phyloP scores from a whole-genome alignment of 2,797 vertebrate species.

The Onychomys leucogaster region DNA sequence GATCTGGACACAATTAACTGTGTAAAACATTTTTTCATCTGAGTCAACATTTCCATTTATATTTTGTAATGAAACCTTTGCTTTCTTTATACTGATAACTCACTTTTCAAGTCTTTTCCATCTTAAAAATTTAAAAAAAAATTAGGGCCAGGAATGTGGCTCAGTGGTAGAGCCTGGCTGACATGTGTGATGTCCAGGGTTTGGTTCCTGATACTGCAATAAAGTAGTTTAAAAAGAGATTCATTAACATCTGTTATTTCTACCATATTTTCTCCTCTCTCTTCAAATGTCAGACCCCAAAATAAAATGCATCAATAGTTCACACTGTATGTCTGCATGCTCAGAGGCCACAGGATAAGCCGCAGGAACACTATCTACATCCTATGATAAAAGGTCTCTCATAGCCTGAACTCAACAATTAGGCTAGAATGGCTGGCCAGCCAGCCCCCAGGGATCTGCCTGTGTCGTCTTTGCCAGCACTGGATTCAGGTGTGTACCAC shows the following conservation, averaged over 20 bases:
- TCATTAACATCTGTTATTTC: constrained; percentile 49
- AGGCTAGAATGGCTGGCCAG: background rate
- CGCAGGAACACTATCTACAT: background rate
- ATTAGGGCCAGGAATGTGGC: background rate
- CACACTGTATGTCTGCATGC: background rate
- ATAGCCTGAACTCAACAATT: background rate
- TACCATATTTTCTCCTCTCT: constrained; percentile 12
- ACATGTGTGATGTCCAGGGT: background rate
- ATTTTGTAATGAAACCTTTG: background rate
- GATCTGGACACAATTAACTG: background rate
- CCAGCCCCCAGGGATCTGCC: background rate
- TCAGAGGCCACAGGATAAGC: background rate
- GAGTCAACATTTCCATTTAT: constrained; percentile 6
- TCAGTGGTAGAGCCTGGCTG: background rate
- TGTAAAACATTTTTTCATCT: background rate
- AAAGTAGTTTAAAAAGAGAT: constrained; percentile 37
- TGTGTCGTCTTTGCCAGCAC: background rate
- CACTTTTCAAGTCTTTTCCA: constrained; percentile 53
- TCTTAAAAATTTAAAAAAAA: background rate
- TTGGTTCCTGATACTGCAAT: background rate
- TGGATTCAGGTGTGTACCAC: background rate
- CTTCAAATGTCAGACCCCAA: constrained; percentile 30
- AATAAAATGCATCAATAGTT: background rate
- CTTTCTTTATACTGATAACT: constrained; percentile 9
- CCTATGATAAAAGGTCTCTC: background rate